phyloP scores from a whole-genome alignment of 1,140 invertebrate genomes.

The Gonioctena quinquepunctata region DNA sequence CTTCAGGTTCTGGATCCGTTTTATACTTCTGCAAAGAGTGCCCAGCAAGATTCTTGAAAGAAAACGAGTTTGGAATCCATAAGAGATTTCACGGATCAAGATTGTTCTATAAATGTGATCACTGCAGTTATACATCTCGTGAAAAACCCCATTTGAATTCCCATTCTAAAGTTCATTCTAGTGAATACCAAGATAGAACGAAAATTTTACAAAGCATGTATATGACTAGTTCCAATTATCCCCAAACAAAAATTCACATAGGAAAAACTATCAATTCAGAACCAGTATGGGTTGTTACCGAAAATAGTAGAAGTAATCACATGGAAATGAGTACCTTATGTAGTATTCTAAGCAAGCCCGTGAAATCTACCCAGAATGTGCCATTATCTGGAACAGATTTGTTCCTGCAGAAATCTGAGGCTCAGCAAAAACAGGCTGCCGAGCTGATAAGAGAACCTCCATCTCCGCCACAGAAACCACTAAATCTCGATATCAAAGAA shows the following conservation, averaged over 20 bases:
- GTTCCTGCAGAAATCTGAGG: constrained; percentile 65
- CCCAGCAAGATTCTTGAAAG: constrained; percentile 72
- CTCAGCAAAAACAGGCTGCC: constrained; percentile 51
- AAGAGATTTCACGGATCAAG: constrained; percentile 66
- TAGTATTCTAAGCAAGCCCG: constrained; percentile 51
- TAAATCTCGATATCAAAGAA: constrained; percentile 68
- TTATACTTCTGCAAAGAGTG: constrained; percentile 70
- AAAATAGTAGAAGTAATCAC: constrained; percentile 47
- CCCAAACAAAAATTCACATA: constrained; percentile 60
- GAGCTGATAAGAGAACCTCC: not conserved
- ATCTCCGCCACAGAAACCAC: constrained; percentile 16
- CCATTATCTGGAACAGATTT: constrained; percentile 67
- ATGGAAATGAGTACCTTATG: constrained; percentile 25
- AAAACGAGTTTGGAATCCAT: constrained; percentile 71
- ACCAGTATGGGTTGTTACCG: constrained; percentile 60
- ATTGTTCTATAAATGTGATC: constrained; percentile 69
- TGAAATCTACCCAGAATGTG: constrained; percentile 51
- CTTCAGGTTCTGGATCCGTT: constrained; percentile 31
- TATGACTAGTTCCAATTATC: constrained; percentile 64
- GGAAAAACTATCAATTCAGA: constrained; percentile 47
- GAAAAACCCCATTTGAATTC: constrained; percentile 71
- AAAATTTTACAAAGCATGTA: constrained; percentile 71
- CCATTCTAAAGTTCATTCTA: constrained; percentile 78
- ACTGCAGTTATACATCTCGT: constrained; percentile 77
- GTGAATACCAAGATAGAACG: constrained; percentile 80